Conservation (phyloP, 2,797 vertebrate species). For the Poecilia gillii region DNA sequence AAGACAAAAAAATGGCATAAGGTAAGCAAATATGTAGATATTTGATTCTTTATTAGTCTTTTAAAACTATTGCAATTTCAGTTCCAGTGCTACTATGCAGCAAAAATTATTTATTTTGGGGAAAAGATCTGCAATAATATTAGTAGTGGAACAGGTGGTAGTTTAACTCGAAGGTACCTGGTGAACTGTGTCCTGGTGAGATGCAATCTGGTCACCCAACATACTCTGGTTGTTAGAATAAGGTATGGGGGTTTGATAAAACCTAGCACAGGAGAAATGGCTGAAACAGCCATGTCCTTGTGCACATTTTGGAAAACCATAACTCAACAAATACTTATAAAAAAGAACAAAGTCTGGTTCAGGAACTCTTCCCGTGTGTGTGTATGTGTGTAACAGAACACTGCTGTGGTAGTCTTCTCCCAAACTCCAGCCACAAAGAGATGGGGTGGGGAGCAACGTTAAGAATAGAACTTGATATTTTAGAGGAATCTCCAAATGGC, state of each 20-base stretch:
- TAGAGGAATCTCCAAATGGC: slow-evolving; percentile 76
- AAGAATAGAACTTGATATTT: slow-evolving; percentile 81
- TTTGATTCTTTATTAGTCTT: slow-evolving; percentile 23
- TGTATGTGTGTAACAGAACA: slow-evolving; percentile 65
- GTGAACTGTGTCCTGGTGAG: slow-evolving; percentile 63
- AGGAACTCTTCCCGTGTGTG: slow-evolving; percentile 56
- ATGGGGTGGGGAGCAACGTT: slow-evolving; percentile 60
- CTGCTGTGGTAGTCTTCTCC: slow-evolving; percentile 53
- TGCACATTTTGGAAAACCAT: slow-evolving; percentile 49
- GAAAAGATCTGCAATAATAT: slow-evolving; percentile 44
- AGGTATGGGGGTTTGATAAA: slow-evolving; percentile 42
- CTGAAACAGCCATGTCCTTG: slow-evolving; percentile 42
- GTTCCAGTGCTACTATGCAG: neutral
- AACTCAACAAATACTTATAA: slow-evolving; percentile 64
- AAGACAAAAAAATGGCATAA: neutral
- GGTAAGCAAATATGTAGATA: slow-evolving; percentile 27
- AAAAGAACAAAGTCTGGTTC: slow-evolving; percentile 62
- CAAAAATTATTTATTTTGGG: slow-evolving; percentile 7
- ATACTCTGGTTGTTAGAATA: slow-evolving; percentile 27
- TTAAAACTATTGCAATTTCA: neutral
- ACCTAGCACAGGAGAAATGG: slow-evolving; percentile 40
- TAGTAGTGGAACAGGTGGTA: slow-evolving; percentile 70
- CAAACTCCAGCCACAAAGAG: slow-evolving; percentile 62
- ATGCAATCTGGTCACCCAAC: slow-evolving; percentile 67
- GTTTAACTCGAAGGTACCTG: slow-evolving; percentile 69